Base-by-base conservation (phyloP, 2,888 invertebrate species). In the Archaeoteleia sp. region DNA sequence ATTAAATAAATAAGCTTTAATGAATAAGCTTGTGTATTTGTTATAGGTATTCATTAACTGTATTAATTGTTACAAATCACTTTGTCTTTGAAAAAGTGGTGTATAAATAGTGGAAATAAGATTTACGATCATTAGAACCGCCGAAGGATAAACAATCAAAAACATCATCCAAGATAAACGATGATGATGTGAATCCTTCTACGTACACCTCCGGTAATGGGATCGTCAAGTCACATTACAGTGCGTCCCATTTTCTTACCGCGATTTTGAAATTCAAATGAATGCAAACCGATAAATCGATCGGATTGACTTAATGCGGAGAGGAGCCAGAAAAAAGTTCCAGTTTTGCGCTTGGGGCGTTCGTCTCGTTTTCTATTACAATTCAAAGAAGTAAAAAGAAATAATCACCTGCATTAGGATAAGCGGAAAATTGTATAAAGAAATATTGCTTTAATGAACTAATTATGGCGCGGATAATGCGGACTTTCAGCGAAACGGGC, bases 401-500 rank as follows among this genome's bases (percentile, higher is more conserved):
- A 39, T 39, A 39, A 29, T 37, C 39, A 29, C 14, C 27, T 40
- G 27, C 25, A 42, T 53, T 40, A 40, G 40, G 15, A 32, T 14
- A 13, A 48, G 23, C 14, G 49, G 6, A 29, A 49, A 49, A 27
- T 35, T 66, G 72, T 75, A 77, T 78, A 70, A 30, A 55, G 51
- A 65, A 61, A 42, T 54, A 54, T 51, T 27, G 37, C 54, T 67
- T 68, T 70, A 75, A 74, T 65, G 67, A 73, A 67, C 69, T 73
- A 75, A 76, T 78, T 77, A 76, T 71, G 39, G 25, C 65, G 55
- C 39, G 67, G 71, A 70, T 71, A 61, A 69, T 69, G 69, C 45
- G 54, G 54, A 58, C 68, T 68, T 67, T 65, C 61, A 74, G 62
- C 67, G 65, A 73, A 67, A 77, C 71, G n/a, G n/a, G n/a, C n/a